phyloP scores from a whole-genome alignment of 2,113 vertebrate genomes.

The Xyliphius kryptos region DNA sequence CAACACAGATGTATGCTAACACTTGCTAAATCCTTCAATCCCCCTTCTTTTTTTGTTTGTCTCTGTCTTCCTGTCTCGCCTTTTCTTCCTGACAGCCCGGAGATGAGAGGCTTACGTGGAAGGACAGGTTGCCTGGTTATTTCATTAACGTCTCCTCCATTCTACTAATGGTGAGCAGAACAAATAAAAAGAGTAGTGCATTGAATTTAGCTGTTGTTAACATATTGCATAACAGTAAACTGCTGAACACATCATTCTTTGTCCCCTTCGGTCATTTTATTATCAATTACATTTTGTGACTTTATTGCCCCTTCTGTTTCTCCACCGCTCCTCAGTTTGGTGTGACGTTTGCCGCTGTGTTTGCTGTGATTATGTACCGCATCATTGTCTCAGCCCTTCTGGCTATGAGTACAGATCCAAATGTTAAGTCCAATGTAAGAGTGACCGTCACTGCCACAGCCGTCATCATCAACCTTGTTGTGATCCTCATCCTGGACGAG shows the following conservation, averaged over 20 bases:
- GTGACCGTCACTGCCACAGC: slow-evolving; percentile 87
- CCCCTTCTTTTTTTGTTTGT: background rate
- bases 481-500: slow-evolving; percentile 92
- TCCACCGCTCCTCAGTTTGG: slow-evolving; percentile 71
- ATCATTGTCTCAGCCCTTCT: slow-evolving; percentile 82
- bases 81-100: slow-evolving; percentile 48
- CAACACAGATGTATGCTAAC: background rate
- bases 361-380: slow-evolving; percentile 88
- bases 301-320: background rate
- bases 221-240: too few relatives aligned
- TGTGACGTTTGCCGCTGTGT: slow-evolving; percentile 86
- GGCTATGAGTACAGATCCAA: slow-evolving; percentile 78
- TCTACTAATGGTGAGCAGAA: slow-evolving; percentile 83
- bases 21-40: slow-evolving; percentile 6
- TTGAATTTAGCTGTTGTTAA: too few relatives aligned
- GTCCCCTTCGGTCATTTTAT: background rate
- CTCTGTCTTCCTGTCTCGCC: background rate
- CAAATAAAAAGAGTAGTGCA: background rate
- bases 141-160: slow-evolving; percentile 83
- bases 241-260: too few relatives aligned
- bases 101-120: slow-evolving; percentile 83
- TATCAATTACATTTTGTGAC: background rate
- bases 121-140: slow-evolving; percentile 85
- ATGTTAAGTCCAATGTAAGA: slow-evolving; percentile 77
- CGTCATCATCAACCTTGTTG: slow-evolving; percentile 91